Base-by-base conservation (phyloP, 1,140 invertebrate genomes). In the Schlechtendalia chinensis region DNA sequence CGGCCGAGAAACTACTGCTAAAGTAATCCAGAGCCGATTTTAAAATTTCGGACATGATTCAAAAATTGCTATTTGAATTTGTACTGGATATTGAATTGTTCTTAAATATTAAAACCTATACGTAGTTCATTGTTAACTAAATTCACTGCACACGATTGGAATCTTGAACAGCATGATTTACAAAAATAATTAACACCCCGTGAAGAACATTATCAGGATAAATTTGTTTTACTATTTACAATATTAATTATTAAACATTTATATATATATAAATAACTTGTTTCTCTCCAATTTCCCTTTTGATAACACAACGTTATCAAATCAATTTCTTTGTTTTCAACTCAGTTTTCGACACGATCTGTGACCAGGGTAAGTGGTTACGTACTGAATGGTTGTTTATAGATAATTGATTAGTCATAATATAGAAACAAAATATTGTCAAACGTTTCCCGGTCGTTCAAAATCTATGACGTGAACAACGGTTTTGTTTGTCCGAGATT, bases 21-120 rank as follows among this genome's bases (percentile, higher is more conserved):
- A 95, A 93, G 86, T 93, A 94, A 82, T 93, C 93, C 84, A 95
- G 90, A 81, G 94, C 94, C 81, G 93, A 94, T 87, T 94, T 94
- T 86, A 96, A 93, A 84, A 95, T 89, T 85, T 93, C 93, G 86
- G 93, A 92, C 93, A 95, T 95, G 86, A 87, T 89, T n/a, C 11
- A 56, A 3, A 56, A 56, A 74, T 56, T 56, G 32, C 32, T 39
- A 56, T 56, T 58, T 2, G n/a, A 74, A 56, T 12, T 17, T 32
- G 29, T 54, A 32, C 17, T 0, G 12, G 11, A 32, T 39, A 39
- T 74, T 54, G 16, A 74, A 74, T 56, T 50, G 17, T 5, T 50
- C 47, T 24, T 50, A 69, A 50, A 39, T 29, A 54, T n/a, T 29
- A 77, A 58, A 24, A 39, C 19, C 6, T 22, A 59, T 4, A 27